Percentiles rank a stretch among this genome's conserved stretches.
Conservation (phyloP, 1,140 invertebrate genomes). For the Liolophura sinensis region DNA sequence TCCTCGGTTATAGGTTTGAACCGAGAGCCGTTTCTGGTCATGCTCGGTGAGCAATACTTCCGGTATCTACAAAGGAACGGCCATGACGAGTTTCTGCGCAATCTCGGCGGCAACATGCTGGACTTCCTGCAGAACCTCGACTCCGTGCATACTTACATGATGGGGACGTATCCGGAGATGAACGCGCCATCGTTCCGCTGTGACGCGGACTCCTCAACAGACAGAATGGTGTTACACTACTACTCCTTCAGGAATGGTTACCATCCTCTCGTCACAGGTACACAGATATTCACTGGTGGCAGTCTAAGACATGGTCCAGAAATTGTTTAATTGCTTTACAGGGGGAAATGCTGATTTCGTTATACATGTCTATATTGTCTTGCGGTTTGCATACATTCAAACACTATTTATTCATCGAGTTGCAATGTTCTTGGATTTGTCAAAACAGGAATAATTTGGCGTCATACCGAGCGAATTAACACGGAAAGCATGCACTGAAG, state of each 20-base stretch:
- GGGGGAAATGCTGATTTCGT: too few species aligned
- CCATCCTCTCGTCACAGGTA: slow-evolving; percentile 31
- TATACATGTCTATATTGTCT: too few species aligned
- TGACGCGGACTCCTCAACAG: slow-evolving; percentile 31
- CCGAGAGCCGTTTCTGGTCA: slow-evolving; percentile 26
- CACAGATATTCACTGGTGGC: background rate
- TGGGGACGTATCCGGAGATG: slow-evolving; percentile 32
- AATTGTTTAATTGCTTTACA: too few species aligned
- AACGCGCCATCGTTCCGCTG: slow-evolving; percentile 40
- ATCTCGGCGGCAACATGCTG: slow-evolving; percentile 35
- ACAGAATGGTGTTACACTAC: slow-evolving; percentile 40
- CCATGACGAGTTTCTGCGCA: slow-evolving; percentile 37
- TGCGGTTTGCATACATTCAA: too few species aligned
- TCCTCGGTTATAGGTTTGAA: slow-evolving; percentile 22
- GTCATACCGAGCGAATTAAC: too few species aligned
- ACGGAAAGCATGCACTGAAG: too few species aligned
- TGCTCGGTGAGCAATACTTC: slow-evolving; percentile 36
- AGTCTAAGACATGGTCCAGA: background rate
- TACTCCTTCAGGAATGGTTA: slow-evolving; percentile 32
- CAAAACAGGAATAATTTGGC: too few species aligned
- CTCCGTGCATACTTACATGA: slow-evolving; percentile 29
- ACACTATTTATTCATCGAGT: too few species aligned
- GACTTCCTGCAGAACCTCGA: slow-evolving; percentile 41
- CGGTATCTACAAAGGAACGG: slow-evolving; percentile 23
- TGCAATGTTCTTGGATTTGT: too few species aligned